Evolutionary conservation across 2,888 invertebrate species (phyloP).

Genomic region (Sinentomon sp.): DNA sequence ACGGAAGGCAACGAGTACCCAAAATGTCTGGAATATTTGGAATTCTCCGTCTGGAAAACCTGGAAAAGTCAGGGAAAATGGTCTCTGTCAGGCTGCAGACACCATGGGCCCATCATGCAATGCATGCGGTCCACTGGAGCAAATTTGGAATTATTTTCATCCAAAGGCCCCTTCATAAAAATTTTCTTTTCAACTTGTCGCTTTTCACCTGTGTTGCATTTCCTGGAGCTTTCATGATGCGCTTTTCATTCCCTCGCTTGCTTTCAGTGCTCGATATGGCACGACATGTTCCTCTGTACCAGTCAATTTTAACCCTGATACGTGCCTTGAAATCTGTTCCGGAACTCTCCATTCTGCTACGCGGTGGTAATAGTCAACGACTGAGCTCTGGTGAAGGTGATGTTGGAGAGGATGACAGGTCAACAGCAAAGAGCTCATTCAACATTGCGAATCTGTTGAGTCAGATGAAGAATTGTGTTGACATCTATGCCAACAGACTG

Average conservation of each 20-base stretch:
- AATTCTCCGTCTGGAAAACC: too few species aligned
- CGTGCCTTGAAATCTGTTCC: conserved; percentile 40
- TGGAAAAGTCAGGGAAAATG: too few species aligned
- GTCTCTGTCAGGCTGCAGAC: too few species aligned
- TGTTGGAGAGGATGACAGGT: conserved; percentile 24
- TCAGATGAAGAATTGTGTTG: conserved; percentile 71
- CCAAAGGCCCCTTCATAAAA: too few species aligned
- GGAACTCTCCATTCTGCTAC: conserved; percentile 32
- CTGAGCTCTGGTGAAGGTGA: conserved; percentile 16
- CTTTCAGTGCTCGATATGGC: conserved; percentile 75
- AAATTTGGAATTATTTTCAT: too few species aligned
- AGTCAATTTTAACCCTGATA: conserved; percentile 50
- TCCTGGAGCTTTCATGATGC: conserved; percentile 1
- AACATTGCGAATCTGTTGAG: conserved; percentile 47
- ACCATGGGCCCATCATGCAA: too few species aligned
- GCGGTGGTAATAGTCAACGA: conserved; percentile 24
- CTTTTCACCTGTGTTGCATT: neutral
- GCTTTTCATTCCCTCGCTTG: conserved; percentile 10
- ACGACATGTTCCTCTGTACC: conserved; percentile 77
- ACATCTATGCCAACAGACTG: conserved; percentile 63
- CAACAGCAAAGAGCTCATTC: too few species aligned
- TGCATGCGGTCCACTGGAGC: too few species aligned
- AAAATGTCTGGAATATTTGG: too few species aligned
- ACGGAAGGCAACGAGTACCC: too few species aligned
- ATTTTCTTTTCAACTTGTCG: neutral